Evolutionary conservation across 2,888 invertebrate genomes (phyloP).

Genomic region (Xanthorhoe designata): DNA sequence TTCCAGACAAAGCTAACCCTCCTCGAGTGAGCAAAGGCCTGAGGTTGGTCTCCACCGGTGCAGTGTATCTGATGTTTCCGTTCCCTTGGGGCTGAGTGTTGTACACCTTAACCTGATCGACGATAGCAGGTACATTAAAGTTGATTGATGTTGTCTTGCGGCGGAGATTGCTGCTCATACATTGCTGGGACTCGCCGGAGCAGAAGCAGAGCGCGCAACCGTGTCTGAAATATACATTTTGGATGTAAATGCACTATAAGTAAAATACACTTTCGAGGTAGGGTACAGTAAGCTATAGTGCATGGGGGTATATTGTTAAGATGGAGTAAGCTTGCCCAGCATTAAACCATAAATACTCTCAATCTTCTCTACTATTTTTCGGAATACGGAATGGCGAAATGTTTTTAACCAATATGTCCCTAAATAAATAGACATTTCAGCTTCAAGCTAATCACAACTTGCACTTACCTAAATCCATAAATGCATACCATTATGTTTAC

Average conservation of each 20-base stretch:
- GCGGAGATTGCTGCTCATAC: slow-evolving; percentile 92
- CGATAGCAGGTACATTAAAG: slow-evolving; percentile 73
- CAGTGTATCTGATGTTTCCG: slow-evolving; percentile 63
- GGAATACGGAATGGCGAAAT: no score
- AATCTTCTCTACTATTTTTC: no score
- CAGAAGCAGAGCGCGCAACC: slow-evolving; percentile 99
- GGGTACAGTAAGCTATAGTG: not conserved
- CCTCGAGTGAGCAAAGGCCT: slow-evolving; percentile 81
- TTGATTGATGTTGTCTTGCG: slow-evolving; percentile 81
- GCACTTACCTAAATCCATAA: no score
- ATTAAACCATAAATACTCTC: no score
- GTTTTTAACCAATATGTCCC: no score
- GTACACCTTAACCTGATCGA: slow-evolving; percentile 67
- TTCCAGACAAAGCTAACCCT: slow-evolving; percentile 86
- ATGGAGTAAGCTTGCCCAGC: not conserved
- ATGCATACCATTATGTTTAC: no score
- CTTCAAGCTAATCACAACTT: no score
- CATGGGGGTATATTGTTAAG: not conserved
- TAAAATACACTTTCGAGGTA: not conserved
- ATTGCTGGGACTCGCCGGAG: slow-evolving; percentile 93
- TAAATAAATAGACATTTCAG: no score
- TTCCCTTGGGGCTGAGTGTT: slow-evolving; percentile 59
- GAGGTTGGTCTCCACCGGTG: slow-evolving; percentile 62
- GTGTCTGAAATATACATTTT: slow-evolving; percentile 71
- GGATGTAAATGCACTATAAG: not conserved